Percentiles rank a stretch among this genome's conserved stretches.
Conservation (phyloP, 2,113 vertebrate genomes). For the Neolamprologus longior region DNA sequence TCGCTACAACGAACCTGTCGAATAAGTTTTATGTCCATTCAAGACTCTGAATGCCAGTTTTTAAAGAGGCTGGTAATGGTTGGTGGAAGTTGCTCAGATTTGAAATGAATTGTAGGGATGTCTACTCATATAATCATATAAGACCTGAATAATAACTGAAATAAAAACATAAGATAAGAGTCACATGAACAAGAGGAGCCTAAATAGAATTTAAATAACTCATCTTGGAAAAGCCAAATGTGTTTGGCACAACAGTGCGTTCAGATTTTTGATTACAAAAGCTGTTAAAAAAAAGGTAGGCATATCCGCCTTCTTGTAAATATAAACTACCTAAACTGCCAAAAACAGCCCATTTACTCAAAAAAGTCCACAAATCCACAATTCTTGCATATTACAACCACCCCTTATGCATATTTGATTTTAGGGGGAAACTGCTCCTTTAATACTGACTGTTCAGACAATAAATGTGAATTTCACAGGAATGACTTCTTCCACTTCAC, state of each 20-base stretch:
- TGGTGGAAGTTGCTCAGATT: not conserved
- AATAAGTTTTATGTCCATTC: not conserved
- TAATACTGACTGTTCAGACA: not conserved
- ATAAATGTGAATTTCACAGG: not conserved
- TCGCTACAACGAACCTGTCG: not conserved
- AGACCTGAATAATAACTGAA: not conserved
- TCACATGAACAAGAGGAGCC: not conserved
- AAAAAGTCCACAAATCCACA: not conserved
- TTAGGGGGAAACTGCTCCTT: not conserved
- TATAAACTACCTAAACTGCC: not conserved
- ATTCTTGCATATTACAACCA: not conserved
- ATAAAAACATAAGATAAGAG: not conserved
- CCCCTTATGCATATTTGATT: not conserved
- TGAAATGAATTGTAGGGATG: not conserved
- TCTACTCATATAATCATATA: not conserved
- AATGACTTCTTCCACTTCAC: not conserved
- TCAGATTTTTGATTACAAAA: not conserved
- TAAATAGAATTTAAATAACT: not conserved
- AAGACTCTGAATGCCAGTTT: not conserved
- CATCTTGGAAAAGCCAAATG: not conserved
- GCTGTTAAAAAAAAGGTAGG: not conserved
- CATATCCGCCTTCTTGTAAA: not conserved
- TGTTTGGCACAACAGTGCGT: not conserved
- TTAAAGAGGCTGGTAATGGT: not conserved
- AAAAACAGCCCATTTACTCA: not conserved